A percentile compares a stretch with the other conserved stretches of the same genome.
Conservation (phyloP, 2,797 vertebrate species). For the Glossophaga mutica region DNA sequence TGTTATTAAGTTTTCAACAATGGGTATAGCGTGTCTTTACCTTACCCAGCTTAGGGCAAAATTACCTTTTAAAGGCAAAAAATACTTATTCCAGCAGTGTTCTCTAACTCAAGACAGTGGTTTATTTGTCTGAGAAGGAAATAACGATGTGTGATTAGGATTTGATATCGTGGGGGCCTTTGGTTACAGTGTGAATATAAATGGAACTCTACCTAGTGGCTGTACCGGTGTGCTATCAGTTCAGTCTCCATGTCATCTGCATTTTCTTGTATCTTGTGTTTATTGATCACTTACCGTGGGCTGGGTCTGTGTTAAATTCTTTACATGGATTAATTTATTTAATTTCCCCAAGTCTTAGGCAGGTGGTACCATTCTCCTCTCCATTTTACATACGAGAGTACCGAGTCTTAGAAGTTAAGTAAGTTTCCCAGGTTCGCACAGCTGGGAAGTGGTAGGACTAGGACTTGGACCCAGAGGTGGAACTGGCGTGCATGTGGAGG, state of each 20-base stretch:
- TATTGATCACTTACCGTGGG: neutral
- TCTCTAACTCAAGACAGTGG: neutral
- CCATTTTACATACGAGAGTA: neutral
- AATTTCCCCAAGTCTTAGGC: neutral
- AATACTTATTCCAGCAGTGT: neutral
- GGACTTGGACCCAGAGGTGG: neutral
- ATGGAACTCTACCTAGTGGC: neutral
- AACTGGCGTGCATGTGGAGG: neutral
- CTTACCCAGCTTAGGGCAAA: neutral
- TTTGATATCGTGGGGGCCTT: neutral
- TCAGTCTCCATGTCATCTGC: neutral
- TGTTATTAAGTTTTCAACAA: neutral
- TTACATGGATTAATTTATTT: neutral
- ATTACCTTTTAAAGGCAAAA: neutral
- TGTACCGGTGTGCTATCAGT: too few relatives aligned
- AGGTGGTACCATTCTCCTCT: neutral
- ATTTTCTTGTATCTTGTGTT: neutral
- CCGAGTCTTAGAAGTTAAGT: neutral
- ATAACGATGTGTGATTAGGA: neutral
- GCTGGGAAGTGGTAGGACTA: neutral
- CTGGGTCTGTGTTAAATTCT: neutral
- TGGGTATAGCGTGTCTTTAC: neutral
- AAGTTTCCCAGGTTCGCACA: neutral
- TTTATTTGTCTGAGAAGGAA: neutral
- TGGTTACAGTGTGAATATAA: neutral